These are phyloP conservation scores for Cyclura pinguis DNA, from an alignment of 2,797 vertebrate genomes.

Conservation along the genomic window DNA sequence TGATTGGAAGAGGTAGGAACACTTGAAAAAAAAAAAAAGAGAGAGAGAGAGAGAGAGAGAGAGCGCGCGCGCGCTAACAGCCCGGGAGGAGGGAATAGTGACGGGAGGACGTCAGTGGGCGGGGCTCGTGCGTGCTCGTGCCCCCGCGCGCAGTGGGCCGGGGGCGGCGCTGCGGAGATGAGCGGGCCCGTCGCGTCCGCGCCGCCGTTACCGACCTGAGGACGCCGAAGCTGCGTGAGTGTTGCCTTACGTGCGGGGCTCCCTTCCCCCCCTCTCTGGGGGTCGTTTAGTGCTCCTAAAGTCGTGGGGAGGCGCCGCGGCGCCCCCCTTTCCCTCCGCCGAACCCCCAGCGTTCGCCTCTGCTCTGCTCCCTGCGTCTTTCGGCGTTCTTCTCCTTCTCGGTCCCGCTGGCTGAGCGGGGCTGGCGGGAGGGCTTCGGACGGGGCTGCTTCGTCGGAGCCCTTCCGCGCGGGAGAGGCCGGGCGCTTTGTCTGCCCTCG, in stretches of 20 bases:
- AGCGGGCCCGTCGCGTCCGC: neutral
- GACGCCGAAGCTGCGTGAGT: slow-evolving; percentile 22
- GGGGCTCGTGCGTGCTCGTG: neutral
- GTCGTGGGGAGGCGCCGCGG: neutral
- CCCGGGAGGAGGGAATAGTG: neutral
- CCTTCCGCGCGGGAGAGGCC: too few relatives aligned
- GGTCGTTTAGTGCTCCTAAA: too few relatives aligned
- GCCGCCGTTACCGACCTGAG: neutral
- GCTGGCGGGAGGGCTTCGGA: neutral
- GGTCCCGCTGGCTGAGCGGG: neutral
- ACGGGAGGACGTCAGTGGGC: neutral
- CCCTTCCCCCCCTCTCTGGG: neutral
- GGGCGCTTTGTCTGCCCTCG: neutral
- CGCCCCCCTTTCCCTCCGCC: neutral
- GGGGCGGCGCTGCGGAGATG: neutral
- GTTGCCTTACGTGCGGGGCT: neutral
- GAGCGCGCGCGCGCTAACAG: fast-evolving
- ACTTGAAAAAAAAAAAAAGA: neutral
- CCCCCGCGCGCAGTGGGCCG: too few relatives aligned
- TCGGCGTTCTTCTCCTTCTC: neutral
- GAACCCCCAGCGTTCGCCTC: neutral
- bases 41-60: too few relatives aligned
- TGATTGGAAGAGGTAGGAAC: neutral
- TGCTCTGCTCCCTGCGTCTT: too few relatives aligned
- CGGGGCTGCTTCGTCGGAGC: neutral